Percentiles rank a stretch among this genome's conserved stretches.
phyloP scores from a whole-genome alignment of 2,888 invertebrate genomes.

The Drosophila barbarae region DNA sequence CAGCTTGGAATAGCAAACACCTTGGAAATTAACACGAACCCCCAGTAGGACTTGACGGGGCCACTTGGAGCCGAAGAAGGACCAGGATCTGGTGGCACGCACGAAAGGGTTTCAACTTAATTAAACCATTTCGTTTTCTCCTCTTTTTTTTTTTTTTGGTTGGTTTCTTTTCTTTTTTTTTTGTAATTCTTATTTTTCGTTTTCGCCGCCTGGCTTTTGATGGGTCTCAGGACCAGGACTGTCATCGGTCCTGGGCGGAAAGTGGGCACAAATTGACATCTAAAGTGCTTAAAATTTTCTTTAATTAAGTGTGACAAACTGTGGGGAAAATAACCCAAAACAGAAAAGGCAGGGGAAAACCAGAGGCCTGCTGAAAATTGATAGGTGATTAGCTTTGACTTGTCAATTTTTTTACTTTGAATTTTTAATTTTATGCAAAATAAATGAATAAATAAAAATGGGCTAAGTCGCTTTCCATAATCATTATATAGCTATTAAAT shows the following conservation, averaged over 20 bases:
- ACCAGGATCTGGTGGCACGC: conserved; percentile 53
- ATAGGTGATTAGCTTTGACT: background rate
- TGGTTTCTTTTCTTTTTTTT: conserved; percentile 8
- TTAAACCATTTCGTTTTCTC: conserved; percentile 66
- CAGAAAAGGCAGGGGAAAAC: background rate
- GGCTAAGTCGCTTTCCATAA: too few relatives aligned
- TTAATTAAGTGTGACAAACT: conserved; percentile 75
- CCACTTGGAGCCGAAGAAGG: conserved; percentile 43
- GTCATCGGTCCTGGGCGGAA: conserved; percentile 62
- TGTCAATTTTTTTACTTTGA: too few relatives aligned
- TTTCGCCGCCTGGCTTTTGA: conserved; percentile 21
- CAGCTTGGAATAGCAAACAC: conserved; percentile 71
- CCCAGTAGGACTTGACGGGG: conserved; percentile 35
- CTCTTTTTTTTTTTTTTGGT: conserved; percentile 10
- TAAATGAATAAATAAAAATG: too few relatives aligned
- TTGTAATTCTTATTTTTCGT: conserved; percentile 8
- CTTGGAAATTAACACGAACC: conserved; percentile 65
- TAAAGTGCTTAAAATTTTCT: conserved; percentile 75
- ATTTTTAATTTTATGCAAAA: too few relatives aligned
- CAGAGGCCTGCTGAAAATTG: background rate
- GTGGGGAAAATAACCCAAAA: conserved; percentile 54
- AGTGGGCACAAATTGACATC: conserved; percentile 73
- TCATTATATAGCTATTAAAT: too few relatives aligned
- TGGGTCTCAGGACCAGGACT: conserved; percentile 35
- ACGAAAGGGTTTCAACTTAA: conserved; percentile 75